Base-by-base conservation (phyloP, 2,113 vertebrate genomes). In the Pterophyllum scalare region DNA sequence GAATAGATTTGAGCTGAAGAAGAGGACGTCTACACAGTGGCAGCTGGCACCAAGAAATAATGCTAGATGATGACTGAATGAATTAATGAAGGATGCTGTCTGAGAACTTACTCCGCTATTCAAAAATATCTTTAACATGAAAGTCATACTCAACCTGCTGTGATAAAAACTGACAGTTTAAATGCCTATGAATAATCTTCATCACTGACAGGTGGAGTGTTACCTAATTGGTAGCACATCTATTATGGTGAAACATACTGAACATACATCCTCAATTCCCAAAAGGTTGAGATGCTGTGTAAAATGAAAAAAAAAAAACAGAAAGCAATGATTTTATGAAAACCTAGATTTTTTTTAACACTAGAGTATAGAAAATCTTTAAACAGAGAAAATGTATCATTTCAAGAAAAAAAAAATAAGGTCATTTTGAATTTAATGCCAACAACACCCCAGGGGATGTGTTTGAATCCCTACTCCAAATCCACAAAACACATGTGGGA, bases 1-100 rank as follows among this genome's bases (percentile, higher is more conserved):
- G 88, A 92, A 92, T 90, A 87, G 81, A 86, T 88, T 86, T 80
- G 59, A 80, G 82, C 65, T 64, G 77, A 89, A 81, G 75, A 89
- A 82, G 84, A 90, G 79, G 83, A 80, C 64, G 67, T 82, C 84
- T 58, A 60, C 89, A 83, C 77, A 64, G 78, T 64, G 38, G 83
- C 61, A 84, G 82, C 80, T 87, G 83, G 75, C 79, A 88, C 62
- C 40, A 59, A 64, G 52, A 65, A 88, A 58, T 38, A 72, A 33
- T 0, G 26, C 46, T 54, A 19, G 46, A 54, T 54, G 46, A 72
- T 33, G 67, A 72, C 8, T 54, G 46, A 72, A 72, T 14, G 67
- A 76, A 64, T 35, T 75, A 87, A 72, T 43, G 78, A 70, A 70
- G 24, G 28, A 85, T 62, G 75, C 58, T 35, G 52, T 19, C 6